phyloP scores from a whole-genome alignment of 2,113 vertebrate genomes.

The Apaloderma vittatum region DNA sequence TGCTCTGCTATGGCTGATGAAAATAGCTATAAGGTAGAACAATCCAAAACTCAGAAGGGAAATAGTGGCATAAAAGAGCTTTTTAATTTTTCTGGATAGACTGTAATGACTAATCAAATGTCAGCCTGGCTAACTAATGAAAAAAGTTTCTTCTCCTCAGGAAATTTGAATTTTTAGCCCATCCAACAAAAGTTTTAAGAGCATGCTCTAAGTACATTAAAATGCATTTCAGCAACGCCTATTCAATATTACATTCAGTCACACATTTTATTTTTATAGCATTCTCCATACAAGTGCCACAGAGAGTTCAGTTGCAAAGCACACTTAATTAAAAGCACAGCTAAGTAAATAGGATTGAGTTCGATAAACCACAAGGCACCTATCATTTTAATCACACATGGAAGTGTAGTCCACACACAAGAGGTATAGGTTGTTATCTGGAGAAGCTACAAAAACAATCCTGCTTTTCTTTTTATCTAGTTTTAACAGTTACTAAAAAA shows the following conservation, averaged over 20 bases:
- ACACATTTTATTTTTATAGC: slow-evolving; percentile 54
- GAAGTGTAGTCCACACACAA: background rate
- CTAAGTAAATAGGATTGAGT: slow-evolving; percentile 55
- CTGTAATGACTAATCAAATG: background rate
- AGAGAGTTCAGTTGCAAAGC: slow-evolving; percentile 16
- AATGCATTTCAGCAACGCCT: slow-evolving; percentile 24
- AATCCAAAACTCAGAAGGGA: background rate
- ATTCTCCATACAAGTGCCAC: background rate
- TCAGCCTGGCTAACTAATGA: slow-evolving; percentile 23
- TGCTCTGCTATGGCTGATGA: background rate
- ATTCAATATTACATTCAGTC: slow-evolving; percentile 31
- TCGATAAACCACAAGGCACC: slow-evolving; percentile 55
- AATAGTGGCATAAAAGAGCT: background rate
- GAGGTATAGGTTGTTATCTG: background rate
- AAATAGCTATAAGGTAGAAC: background rate
- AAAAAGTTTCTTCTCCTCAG: slow-evolving; percentile 21
- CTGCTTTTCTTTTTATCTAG: slow-evolving; percentile 1
- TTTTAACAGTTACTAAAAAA: background rate
- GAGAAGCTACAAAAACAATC: background rate
- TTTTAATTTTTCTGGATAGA: slow-evolving; percentile 9
- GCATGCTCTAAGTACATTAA: slow-evolving; percentile 41
- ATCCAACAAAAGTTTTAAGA: slow-evolving; percentile 54
- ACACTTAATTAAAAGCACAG: slow-evolving; percentile 64
- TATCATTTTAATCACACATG: slow-evolving; percentile 47
- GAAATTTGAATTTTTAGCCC: slow-evolving; percentile 43